Evolutionary conservation across 2,888 invertebrate species (phyloP).

Genomic region (Ariolimax columbianus): DNA sequence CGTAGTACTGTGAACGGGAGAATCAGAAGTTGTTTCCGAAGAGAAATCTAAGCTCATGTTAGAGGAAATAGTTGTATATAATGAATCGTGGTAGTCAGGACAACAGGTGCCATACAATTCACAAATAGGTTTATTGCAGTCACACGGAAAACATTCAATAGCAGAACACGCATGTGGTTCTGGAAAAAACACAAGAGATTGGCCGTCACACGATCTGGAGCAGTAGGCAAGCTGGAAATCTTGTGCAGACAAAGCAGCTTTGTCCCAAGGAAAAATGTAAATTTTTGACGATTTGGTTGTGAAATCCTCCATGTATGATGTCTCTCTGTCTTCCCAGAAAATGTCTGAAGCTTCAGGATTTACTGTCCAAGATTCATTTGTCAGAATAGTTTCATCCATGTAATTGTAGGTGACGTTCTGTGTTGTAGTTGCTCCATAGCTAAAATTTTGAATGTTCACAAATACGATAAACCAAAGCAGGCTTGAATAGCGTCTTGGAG

Average conservation of each 20-base stretch:
- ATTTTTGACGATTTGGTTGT: background rate
- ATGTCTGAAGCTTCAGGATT: background rate
- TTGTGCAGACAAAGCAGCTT: background rate
- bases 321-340: background rate
- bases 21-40: background rate
- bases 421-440: background rate
- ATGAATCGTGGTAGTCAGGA: background rate
- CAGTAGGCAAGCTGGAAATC: background rate
- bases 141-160: constrained; percentile 15
- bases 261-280: background rate
- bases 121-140: constrained; percentile 25
- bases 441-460: background rate
- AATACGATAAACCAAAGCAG: background rate
- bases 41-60: background rate
- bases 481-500: background rate
- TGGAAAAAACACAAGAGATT: background rate
- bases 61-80: background rate
- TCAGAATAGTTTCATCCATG: background rate
- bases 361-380: background rate
- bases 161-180: background rate
- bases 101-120: constrained; percentile 37
- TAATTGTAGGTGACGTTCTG: background rate
- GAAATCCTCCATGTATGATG: background rate
- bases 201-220: background rate
- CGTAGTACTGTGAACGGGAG: background rate